These are phyloP conservation scores for Nansenia antarctica DNA, from an alignment of 2,113 vertebrate genomes.

Conservation along the genomic window DNA sequence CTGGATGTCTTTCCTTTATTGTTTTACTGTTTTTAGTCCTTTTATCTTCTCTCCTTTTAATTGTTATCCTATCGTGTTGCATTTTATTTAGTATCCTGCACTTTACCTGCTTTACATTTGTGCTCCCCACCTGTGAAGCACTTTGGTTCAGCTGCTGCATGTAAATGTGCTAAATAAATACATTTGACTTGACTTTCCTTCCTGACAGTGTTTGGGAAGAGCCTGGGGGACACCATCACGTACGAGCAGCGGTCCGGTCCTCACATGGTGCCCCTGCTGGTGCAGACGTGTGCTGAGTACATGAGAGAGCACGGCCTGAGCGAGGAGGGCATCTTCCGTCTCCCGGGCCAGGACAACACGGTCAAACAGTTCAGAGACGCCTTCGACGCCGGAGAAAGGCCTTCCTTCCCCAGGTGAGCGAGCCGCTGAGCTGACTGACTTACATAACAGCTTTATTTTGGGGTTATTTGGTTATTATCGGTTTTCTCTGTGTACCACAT, in stretches of 20 bases:
- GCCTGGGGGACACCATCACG: conserved; percentile 81
- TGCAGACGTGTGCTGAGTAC: conserved; percentile 90
- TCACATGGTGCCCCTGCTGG: conserved; percentile 87
- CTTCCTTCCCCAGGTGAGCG: conserved; percentile 86
- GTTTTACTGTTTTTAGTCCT: no score
- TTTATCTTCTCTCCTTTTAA: no score
- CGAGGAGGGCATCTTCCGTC: conserved; percentile 95
- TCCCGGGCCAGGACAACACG: conserved; percentile 93
- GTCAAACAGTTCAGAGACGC: conserved; percentile 90
- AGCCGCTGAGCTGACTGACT: neutral
- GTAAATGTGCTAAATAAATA: no score
- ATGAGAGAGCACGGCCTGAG: conserved; percentile 83
- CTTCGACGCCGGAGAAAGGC: conserved; percentile 92
- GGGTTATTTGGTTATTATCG: no score
- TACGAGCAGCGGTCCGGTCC: conserved; percentile 87
- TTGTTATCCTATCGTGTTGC: no score
- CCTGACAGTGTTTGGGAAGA: conserved; percentile 85
- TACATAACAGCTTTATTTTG: neutral
- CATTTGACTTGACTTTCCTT: no score
- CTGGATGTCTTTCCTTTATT: no score
- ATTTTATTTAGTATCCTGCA: no score
- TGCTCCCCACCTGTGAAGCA: no score
- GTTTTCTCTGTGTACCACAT: no score
- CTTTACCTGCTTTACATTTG: no score
- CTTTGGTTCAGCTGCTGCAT: no score